A percentile compares a stretch with the other conserved stretches of the same genome.
These are phyloP conservation scores for Naso thynnoides DNA, from an alignment of 2,797 vertebrate genomes.

Conservation along the genomic window DNA sequence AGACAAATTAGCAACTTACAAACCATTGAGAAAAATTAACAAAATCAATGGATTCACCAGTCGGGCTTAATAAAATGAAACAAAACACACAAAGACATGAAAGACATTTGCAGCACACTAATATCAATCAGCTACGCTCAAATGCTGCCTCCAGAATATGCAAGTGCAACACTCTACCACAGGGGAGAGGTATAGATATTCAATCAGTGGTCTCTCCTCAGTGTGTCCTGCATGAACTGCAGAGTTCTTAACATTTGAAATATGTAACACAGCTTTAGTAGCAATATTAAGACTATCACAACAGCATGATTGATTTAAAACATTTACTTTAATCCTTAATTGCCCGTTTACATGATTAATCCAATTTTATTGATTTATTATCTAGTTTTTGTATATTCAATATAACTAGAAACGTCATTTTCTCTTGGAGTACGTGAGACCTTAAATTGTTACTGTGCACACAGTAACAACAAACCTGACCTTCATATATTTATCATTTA, in stretches of 20 bases:
- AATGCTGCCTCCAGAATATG: too few species aligned
- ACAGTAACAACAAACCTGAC: too few species aligned
- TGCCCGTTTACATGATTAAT: background rate
- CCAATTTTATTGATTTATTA: background rate
- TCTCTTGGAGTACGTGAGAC: background rate
- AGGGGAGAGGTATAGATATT: slow-evolving; percentile 29
- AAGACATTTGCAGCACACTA: too few species aligned
- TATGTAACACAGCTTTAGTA: background rate
- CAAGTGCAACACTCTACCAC: slow-evolving; percentile 26
- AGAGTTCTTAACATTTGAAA: background rate
- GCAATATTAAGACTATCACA: background rate
- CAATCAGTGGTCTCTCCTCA: background rate
- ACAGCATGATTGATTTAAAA: background rate
- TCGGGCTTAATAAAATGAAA: too few species aligned
- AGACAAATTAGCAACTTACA: too few species aligned
- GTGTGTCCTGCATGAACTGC: too few species aligned
- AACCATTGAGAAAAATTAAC: too few species aligned
- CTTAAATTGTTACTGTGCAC: too few species aligned
- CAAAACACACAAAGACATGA: too few species aligned
- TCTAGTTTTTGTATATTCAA: background rate
- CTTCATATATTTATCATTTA: background rate
- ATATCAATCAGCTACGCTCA: too few species aligned
- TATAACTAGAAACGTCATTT: background rate
- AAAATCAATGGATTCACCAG: too few species aligned
- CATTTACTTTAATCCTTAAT: background rate